Conservation (phyloP, 2,797 vertebrate genomes). For the Decapterus maruadsi region DNA sequence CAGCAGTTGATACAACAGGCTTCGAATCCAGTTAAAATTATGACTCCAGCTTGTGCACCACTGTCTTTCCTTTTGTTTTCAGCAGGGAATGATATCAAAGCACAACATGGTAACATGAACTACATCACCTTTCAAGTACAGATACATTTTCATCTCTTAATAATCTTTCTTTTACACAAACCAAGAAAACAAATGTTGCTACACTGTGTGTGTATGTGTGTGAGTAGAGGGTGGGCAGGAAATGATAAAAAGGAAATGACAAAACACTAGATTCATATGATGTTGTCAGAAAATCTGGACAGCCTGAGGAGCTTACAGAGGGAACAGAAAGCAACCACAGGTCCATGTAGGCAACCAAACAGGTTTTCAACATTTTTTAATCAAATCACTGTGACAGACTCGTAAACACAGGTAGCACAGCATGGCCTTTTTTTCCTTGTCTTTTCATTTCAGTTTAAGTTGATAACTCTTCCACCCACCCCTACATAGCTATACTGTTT, state of each 20-base stretch:
- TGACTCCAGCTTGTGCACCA: constrained; percentile 18
- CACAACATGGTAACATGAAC: constrained; percentile 77
- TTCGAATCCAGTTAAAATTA: constrained; percentile 46
- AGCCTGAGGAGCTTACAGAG: constrained; percentile 62
- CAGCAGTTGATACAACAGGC: constrained; percentile 35
- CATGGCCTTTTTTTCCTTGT: constrained; percentile 18
- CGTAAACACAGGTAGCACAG: constrained; percentile 54
- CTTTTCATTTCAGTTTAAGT: constrained; percentile 49
- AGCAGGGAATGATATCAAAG: constrained; percentile 69
- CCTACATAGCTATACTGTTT: constrained; percentile 26
- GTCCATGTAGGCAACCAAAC: constrained; percentile 71
- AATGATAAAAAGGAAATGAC: constrained; percentile 45
- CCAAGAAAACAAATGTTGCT: constrained; percentile 54
- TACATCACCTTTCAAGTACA: constrained; percentile 72
- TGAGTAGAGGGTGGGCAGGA: constrained; percentile 22
- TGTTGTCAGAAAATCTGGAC: constrained; percentile 51
- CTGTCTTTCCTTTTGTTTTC: constrained; percentile 25
- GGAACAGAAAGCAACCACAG: constrained; percentile 65
- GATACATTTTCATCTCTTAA: constrained; percentile 61
- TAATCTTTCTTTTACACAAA: constrained; percentile 65
- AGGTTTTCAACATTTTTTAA: constrained; percentile 51
- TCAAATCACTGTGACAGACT: constrained; percentile 29
- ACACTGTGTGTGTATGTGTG: constrained; percentile 20
- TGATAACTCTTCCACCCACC: constrained; percentile 12
- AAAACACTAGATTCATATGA: constrained; percentile 53